Percentiles rank a stretch among this genome's conserved stretches.
These are phyloP conservation scores for Trichogramma pretiosum DNA, from an alignment of 1,140 invertebrate species.

Conservation along the genomic window DNA sequence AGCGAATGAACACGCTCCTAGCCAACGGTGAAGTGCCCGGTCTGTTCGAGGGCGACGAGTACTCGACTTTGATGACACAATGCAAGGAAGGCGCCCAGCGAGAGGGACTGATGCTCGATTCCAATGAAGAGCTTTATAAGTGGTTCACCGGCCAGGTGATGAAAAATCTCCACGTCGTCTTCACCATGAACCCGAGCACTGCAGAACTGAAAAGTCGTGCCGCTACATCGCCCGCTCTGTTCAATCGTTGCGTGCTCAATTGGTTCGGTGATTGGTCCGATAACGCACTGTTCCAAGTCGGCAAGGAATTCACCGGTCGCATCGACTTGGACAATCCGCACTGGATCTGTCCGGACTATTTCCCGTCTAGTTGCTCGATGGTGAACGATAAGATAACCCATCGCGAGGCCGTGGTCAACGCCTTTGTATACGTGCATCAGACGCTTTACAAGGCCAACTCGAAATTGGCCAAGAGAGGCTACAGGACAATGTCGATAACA, in stretches of 20 bases:
- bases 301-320: conserved; percentile 76
- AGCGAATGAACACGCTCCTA: conserved; percentile 97
- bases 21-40: conserved; percentile 98
- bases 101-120: conserved; percentile 97
- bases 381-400: conserved; percentile 70
- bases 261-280: conserved; percentile 99
- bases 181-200: conserved; percentile 99
- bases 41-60: conserved; percentile 89
- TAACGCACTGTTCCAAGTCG: conserved; percentile 90
- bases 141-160: conserved; percentile 98
- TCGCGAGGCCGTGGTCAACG: conserved; percentile 93
- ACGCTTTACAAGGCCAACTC: conserved; percentile 91
- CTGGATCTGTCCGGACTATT: conserved; percentile 79
- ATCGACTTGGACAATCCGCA: conserved; percentile 73
- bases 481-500: conserved; percentile 93
- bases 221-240: conserved; percentile 95
- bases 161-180: conserved; percentile 98
- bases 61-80: conserved; percentile 98
- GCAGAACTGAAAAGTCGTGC: conserved; percentile 97
- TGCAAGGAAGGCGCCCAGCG: conserved; percentile 98
- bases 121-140: conserved; percentile 97
- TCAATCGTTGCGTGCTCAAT: conserved; percentile 98
- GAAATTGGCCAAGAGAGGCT: conserved; percentile 80
- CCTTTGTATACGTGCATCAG: conserved; percentile 97
- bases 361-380: conserved; percentile 74